Evolutionary conservation across 2,888 invertebrate genomes (phyloP), one percentile per base, ranked within the genome.

Genomic region (Neuroscelio doddi): DNA sequence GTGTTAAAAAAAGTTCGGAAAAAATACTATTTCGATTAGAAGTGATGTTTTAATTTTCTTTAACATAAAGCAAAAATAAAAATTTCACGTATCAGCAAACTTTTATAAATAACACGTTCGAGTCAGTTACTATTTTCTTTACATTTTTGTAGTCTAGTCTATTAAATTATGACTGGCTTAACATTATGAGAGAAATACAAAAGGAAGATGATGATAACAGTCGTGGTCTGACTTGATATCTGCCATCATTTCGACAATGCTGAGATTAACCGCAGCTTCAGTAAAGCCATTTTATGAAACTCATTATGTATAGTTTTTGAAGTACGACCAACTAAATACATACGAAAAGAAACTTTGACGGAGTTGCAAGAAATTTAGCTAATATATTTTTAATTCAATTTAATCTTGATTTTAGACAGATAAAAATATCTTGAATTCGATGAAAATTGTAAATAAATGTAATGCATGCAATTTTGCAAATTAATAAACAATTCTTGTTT

Each of bases 191-290:
- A 41, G 27, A 51, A 57, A 39, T 56, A 69, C 68, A 69, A 72
- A 74, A 53, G 68, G 57, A 41, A 49, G 55, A 57, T n/a, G 67
- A 68, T 70, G 67, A 73, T 64, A 61, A 52, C 44, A 56, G 58
- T 46, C 53, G 51, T 57, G 57, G 55, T 45, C 64, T 63, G 59
- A 65, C 64, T 49, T 59, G 67, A 64, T 71, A 73, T 72, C 73
- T 49, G 39, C 46, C 42, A 53, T 46, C 12, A 44, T 36, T 45
- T 61, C 64, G 68, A 75, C 77, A 75, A 75, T 73, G 53, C 70
- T 63, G 47, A 70, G 75, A 74, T 77, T 76, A 77, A 75, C 72
- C 70, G 66, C 65, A 61, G 47, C 65, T 50, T 34, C 64, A 69
- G 70, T 71, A 73, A 73, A 72, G 70, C 68, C 65, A 47, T 21